These are phyloP conservation scores for Helleia helle DNA, from an alignment of 2,888 invertebrate genomes.

Conservation along the genomic window DNA sequence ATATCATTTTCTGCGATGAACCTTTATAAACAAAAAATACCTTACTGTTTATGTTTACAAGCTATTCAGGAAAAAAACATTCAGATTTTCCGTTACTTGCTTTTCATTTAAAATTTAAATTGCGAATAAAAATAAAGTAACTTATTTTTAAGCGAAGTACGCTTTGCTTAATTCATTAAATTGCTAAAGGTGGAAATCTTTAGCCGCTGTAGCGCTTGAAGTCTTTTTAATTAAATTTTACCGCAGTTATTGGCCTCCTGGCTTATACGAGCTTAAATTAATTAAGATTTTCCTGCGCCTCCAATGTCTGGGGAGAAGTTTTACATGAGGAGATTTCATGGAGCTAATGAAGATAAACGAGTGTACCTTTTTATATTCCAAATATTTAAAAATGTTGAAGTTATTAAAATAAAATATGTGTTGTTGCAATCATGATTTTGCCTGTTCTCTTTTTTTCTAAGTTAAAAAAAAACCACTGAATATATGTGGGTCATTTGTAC, in stretches of 20 bases:
- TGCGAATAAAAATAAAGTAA: neutral
- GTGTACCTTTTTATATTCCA: neutral
- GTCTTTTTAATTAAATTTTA: slow-evolving; percentile 32
- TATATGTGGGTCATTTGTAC: no score
- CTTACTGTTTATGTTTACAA: no score
- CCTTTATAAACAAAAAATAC: no score
- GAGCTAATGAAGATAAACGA: neutral
- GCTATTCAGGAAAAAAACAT: no score
- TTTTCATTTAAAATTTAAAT: no score
- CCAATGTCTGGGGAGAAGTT: neutral
- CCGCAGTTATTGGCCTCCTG: slow-evolving; percentile 22
- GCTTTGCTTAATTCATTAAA: slow-evolving; percentile 7
- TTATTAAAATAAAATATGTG: neutral
- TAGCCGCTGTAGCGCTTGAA: slow-evolving; percentile 14
- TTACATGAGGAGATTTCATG: slow-evolving; percentile 2
- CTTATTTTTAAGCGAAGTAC: neutral
- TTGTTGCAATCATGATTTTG: neutral
- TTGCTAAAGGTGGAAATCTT: slow-evolving; percentile 1
- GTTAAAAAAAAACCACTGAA: no score
- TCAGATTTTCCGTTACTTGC: no score
- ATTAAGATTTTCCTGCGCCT: slow-evolving; percentile 13
- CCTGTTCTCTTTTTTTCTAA: neutral
- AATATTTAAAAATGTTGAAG: no score
- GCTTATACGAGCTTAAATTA: slow-evolving; percentile 18
- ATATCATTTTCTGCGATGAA: no score